Evolutionary conservation across 2,797 vertebrate genomes (phyloP).

Genomic region (Pseudomugil tenellus): DNA sequence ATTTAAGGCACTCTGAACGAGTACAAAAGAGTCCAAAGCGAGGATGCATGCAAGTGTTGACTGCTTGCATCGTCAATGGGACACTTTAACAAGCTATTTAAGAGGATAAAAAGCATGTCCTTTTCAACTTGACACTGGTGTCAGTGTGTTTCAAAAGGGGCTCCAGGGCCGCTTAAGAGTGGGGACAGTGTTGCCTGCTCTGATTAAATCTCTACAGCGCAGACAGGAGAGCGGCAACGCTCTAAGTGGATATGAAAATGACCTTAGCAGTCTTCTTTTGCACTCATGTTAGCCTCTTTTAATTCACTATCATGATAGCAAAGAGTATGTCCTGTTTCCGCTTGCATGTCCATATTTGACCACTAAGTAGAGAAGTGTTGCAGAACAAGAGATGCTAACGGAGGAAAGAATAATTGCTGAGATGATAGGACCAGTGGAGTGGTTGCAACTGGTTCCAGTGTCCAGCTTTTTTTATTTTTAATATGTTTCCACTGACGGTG

Average conservation of each 20-base stretch:
- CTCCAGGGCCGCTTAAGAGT: conserved; percentile 71
- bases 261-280: conserved; percentile 51
- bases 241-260: conserved; percentile 78
- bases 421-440: conserved; percentile 27
- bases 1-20: conserved; percentile 48
- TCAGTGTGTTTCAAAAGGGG: conserved; percentile 74
- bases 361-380: conserved; percentile 14
- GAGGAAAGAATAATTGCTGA: conserved; percentile 9
- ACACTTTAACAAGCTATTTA: conserved; percentile 77
- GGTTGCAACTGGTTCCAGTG: conserved; percentile 30
- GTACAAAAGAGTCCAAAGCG: conserved; percentile 64
- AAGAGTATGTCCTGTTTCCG: conserved; percentile 37
- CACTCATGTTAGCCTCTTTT: conserved; percentile 49
- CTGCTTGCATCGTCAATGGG: conserved; percentile 78
- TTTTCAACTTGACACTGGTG: conserved; percentile 69
- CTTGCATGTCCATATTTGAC: background rate
- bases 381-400: conserved; percentile 2
- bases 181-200: conserved; percentile 56
- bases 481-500: conserved; percentile 32
- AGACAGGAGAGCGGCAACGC: conserved; percentile 63
- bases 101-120: conserved; percentile 73
- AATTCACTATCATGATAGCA: conserved; percentile 25
- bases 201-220: conserved; percentile 73
- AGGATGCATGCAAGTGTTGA: conserved; percentile 55
- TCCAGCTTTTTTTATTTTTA: conserved; percentile 63